Percentiles rank a stretch among this genome's conserved stretches.
phyloP scores from a whole-genome alignment of 2,888 invertebrate genomes.

The Caenorhabditis panamensis region DNA sequence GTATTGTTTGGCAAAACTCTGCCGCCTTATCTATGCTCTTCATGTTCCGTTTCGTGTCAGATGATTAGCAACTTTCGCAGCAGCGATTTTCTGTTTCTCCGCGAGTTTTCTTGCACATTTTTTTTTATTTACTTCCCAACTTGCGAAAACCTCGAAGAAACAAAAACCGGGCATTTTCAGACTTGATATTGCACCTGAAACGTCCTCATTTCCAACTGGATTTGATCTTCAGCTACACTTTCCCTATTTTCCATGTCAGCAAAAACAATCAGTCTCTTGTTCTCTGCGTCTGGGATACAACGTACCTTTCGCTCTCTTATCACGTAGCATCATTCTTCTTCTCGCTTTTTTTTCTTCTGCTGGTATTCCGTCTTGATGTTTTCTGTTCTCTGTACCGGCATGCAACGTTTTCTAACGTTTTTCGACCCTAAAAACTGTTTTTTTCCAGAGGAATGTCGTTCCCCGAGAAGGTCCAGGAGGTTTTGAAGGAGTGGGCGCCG shows the following conservation, averaged over 20 bases:
- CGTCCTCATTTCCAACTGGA: too few species aligned
- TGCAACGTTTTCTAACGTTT: too few species aligned
- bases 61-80: constrained; percentile 1
- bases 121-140: too few species aligned
- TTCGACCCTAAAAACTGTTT: too few species aligned
- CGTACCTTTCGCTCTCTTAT: constrained; percentile 44
- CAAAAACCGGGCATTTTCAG: too few species aligned
- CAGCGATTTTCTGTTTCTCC: neutral
- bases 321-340: constrained; percentile 31
- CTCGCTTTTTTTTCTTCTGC: constrained; percentile 2
- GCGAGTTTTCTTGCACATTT: too few species aligned
- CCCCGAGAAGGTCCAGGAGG: constrained; percentile 43
- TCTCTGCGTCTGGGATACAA: constrained; percentile 24
- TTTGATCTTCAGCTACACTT: too few species aligned
- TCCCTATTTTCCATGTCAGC: too few species aligned
- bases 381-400: neutral
- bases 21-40: constrained; percentile 7
- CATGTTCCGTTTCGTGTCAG: constrained; percentile 16
- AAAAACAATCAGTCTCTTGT: constrained; percentile 6
- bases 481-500: constrained; percentile 44
- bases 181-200: too few species aligned
- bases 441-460: constrained; percentile 21
- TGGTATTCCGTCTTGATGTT: neutral
- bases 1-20: constrained; percentile 23
- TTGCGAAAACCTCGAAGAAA: too few species aligned